These are phyloP conservation scores for Chlorospingus semifuscus DNA, from an alignment of 2,797 vertebrate species.

Conservation along the genomic window DNA sequence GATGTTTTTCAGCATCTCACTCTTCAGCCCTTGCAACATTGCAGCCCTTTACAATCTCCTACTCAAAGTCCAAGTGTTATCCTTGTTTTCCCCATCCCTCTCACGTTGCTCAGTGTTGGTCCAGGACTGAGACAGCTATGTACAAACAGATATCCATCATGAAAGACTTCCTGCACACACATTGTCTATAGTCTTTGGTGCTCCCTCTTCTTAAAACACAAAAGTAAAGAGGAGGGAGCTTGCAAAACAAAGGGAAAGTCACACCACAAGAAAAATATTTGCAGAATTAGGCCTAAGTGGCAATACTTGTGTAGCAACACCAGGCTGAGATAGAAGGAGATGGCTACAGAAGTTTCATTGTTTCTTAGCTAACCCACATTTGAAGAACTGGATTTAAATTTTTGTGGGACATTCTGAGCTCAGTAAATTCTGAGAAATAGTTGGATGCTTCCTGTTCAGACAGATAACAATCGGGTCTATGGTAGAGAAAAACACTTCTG, in stretches of 20 bases:
- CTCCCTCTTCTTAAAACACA: neutral
- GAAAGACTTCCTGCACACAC: neutral
- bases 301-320: neutral
- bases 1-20: neutral
- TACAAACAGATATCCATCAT: neutral
- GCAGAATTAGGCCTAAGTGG: neutral
- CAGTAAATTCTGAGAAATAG: conserved; percentile 11
- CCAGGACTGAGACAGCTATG: neutral
- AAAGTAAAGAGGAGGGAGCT: neutral
- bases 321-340: neutral
- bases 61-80: accelerated
- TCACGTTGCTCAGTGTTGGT: neutral
- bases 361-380: neutral
- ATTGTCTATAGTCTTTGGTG: neutral
- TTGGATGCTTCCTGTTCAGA: neutral
- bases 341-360: neutral
- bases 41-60: neutral
- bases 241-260: neutral
- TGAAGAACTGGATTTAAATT: neutral
- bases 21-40: neutral
- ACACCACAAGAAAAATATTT: neutral
- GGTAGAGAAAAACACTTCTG: neutral
- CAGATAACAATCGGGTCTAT: neutral
- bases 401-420: neutral
- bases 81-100: neutral